A percentile compares a stretch with the other conserved stretches of the same genome.
Evolutionary conservation across 2,113 vertebrate genomes (phyloP).

Genomic region (Cebus imitator): DNA sequence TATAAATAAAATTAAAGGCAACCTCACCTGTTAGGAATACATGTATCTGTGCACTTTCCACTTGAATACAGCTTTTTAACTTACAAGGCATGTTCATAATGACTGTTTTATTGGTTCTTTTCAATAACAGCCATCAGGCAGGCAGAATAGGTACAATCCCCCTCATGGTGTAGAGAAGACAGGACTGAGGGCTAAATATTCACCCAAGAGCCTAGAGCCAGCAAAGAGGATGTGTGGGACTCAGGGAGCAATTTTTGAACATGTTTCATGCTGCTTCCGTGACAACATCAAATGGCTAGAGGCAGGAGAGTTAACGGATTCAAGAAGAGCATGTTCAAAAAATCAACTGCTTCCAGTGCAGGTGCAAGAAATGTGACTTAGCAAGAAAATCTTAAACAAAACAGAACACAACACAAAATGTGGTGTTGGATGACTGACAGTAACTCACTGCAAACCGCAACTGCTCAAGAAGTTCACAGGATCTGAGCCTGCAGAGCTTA

Average conservation of each 20-base stretch:
- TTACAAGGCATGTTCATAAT: not conserved
- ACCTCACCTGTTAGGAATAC: not conserved
- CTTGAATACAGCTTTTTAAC: not conserved
- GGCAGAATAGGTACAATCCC: not conserved
- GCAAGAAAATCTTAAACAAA: not conserved
- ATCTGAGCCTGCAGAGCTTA: not conserved
- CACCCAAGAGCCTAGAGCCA: not conserved
- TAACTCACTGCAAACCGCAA: not conserved
- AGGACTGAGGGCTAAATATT: not conserved
- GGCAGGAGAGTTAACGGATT: not conserved
- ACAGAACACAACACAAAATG: not conserved
- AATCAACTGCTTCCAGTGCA: too few relatives aligned
- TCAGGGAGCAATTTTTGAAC: not conserved
- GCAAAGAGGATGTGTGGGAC: not conserved
- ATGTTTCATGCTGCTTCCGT: accelerated
- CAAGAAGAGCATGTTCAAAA: not conserved
- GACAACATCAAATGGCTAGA: accelerated
- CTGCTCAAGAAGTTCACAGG: accelerated
- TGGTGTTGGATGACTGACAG: not conserved
- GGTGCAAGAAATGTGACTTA: not conserved
- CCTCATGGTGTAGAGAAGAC: accelerated
- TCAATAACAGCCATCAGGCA: accelerated
- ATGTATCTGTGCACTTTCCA: not conserved
- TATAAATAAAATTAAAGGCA: not conserved
- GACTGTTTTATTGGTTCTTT: not conserved